A percentile compares a stretch with the other conserved stretches of the same genome.
Conservation (phyloP, 2,797 vertebrate genomes). For the Gadopsis bispinosus region DNA sequence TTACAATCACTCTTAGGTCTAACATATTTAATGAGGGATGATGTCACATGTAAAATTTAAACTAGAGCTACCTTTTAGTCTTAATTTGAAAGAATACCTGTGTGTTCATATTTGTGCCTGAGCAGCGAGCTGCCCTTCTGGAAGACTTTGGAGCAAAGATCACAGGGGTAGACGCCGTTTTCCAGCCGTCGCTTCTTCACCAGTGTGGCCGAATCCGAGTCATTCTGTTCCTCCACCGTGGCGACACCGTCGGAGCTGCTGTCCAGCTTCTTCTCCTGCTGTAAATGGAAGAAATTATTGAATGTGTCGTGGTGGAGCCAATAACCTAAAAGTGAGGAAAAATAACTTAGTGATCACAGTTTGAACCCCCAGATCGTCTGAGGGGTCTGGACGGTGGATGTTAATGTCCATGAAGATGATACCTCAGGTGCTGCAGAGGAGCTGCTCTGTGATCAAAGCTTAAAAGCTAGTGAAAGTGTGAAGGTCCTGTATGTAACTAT, state of each 20-base stretch:
- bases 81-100: slow-evolving; percentile 50
- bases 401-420: background rate
- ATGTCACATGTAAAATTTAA: slow-evolving; percentile 27
- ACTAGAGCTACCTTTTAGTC: background rate
- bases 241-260: slow-evolving; percentile 89
- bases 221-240: slow-evolving; percentile 89
- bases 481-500: background rate
- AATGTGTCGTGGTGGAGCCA: background rate
- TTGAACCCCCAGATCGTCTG: background rate
- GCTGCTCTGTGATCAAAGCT: background rate
- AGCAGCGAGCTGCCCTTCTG: slow-evolving; percentile 98
- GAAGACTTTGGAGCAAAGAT: slow-evolving; percentile 98
- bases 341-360: background rate
- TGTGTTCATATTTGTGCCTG: slow-evolving; percentile 92
- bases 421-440: background rate
- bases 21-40: slow-evolving; percentile 38
- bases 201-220: slow-evolving; percentile 87
- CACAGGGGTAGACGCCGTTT: slow-evolving; percentile 94
- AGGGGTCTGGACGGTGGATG: background rate
- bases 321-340: background rate
- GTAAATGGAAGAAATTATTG: background rate
- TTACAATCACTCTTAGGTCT: background rate
- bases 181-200: slow-evolving; percentile 93
- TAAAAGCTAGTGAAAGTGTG: background rate
- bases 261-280: slow-evolving; percentile 89